Evolutionary conservation across 1,140 invertebrate species (phyloP).

Genomic region (Hydropsyche tenuis): DNA sequence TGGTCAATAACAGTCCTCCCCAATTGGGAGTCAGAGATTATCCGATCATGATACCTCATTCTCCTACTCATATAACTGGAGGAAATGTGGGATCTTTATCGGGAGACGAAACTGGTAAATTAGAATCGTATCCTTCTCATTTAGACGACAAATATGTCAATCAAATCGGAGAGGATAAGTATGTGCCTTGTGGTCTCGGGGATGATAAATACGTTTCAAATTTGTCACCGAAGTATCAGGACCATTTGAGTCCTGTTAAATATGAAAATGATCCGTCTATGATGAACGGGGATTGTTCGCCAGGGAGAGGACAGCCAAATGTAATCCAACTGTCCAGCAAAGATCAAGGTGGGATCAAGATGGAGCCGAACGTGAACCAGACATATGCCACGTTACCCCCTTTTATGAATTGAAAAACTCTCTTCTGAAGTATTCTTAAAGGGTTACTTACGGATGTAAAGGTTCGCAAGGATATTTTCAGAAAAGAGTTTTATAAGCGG

Average conservation of each 20-base stretch:
- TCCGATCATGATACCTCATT: constrained; percentile 71
- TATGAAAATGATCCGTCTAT: constrained; percentile 63
- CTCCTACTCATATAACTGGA: constrained; percentile 63
- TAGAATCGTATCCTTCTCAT: constrained; percentile 57
- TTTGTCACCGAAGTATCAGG: constrained; percentile 67
- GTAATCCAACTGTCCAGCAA: constrained; percentile 52
- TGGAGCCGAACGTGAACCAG: constrained; percentile 66
- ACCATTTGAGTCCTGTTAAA: constrained; percentile 65
- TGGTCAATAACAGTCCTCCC: constrained; percentile 65
- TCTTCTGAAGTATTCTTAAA: constrained; percentile 61
- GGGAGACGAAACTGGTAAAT: constrained; percentile 60
- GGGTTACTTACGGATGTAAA: not conserved
- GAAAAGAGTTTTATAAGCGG: constrained; percentile 45
- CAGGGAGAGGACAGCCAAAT: constrained; percentile 54
- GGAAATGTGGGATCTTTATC: constrained; percentile 59
- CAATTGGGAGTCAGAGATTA: constrained; percentile 68
- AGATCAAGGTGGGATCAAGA: constrained; percentile 68
- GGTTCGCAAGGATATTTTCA: not conserved
- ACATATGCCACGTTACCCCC: constrained; percentile 74
- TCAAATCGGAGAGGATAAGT: constrained; percentile 59
- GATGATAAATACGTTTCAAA: constrained; percentile 56
- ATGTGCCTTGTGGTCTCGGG: constrained; percentile 56
- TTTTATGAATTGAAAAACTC: constrained; percentile 77
- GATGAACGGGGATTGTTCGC: constrained; percentile 63
- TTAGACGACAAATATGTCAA: constrained; percentile 63